phyloP scores from a whole-genome alignment of 2,888 invertebrate genomes.

The Ecliptopera silaceata region DNA sequence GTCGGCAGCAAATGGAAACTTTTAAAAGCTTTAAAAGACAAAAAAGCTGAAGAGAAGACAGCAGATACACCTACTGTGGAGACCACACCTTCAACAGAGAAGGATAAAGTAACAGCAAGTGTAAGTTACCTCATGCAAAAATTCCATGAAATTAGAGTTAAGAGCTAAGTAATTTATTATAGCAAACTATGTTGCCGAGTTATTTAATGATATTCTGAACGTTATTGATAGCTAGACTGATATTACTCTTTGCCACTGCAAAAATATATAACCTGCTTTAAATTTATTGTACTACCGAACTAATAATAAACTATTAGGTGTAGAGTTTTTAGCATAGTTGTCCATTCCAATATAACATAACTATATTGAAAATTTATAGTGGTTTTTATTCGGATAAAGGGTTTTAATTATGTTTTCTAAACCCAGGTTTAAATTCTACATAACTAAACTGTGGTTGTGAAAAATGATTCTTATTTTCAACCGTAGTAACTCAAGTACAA shows the following conservation, averaged over 20 bases:
- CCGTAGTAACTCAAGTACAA: slow-evolving; percentile 16
- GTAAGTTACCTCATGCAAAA: slow-evolving; percentile 86
- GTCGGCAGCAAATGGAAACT: slow-evolving; percentile 95
- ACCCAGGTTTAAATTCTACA: slow-evolving; percentile 30
- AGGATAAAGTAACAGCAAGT: slow-evolving; percentile 88
- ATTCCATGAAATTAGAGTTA: slow-evolving; percentile 86
- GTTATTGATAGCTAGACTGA: slow-evolving; percentile 61
- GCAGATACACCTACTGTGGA: slow-evolving; percentile 85
- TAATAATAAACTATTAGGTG: slow-evolving; percentile 35
- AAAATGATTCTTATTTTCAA: slow-evolving; percentile 43
- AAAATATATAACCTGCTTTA: slow-evolving; percentile 58
- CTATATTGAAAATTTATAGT: slow-evolving; percentile 11
- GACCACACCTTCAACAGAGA: slow-evolving; percentile 83
- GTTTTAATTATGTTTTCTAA: slow-evolving; percentile 21
- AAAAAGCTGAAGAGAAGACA: slow-evolving; percentile 94
- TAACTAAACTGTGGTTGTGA: slow-evolving; percentile 47
- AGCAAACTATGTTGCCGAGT: slow-evolving; percentile 25
- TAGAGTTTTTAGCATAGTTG: slow-evolving; percentile 47
- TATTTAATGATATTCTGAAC: slow-evolving; percentile 25
- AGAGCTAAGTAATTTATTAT: slow-evolving; percentile 67
- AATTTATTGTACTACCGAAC: slow-evolving; percentile 39
- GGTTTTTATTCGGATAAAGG: slow-evolving; percentile 13
- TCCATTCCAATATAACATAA: slow-evolving; percentile 21
- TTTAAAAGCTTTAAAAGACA: slow-evolving; percentile 93
- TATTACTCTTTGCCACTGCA: slow-evolving; percentile 52